Conservation (phyloP, 2,888 invertebrate species). For the Aquatica leii region DNA sequence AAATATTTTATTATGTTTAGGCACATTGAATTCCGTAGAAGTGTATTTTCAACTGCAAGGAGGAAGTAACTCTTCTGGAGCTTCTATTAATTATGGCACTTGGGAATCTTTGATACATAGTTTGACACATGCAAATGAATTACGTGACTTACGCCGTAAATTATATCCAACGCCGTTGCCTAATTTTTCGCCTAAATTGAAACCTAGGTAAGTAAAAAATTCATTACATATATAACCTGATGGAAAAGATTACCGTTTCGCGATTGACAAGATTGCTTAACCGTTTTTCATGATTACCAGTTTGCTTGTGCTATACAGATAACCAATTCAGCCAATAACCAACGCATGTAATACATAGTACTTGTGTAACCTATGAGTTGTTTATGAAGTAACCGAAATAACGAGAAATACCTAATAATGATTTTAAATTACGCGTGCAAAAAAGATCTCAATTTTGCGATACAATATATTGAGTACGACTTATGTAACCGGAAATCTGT, state of each 20-base stretch:
- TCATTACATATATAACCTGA: neutral
- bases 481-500: too few species aligned
- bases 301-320: too few species aligned
- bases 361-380: too few species aligned
- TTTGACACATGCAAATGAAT: conserved; percentile 70
- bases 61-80: conserved; percentile 57
- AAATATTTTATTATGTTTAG: conserved; percentile 54
- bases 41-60: conserved; percentile 67
- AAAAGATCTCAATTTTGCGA: too few species aligned
- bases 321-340: too few species aligned
- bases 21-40: conserved; percentile 80
- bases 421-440: too few species aligned
- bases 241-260: neutral
- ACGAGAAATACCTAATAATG: too few species aligned
- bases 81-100: conserved; percentile 81
- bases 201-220: conserved; percentile 62
- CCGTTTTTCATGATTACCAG: too few species aligned
- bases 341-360: too few species aligned
- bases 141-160: conserved; percentile 71
- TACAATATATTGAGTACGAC: too few species aligned
- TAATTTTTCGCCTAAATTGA: conserved; percentile 68
- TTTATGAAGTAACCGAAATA: too few species aligned
- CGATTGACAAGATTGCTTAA: too few species aligned
- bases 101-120: conserved; percentile 90
- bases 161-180: conserved; percentile 74